Percentiles rank a stretch among this genome's conserved stretches.
Evolutionary conservation across 1,140 invertebrate species (phyloP).

Genomic region (Bradynema listronoti): DNA sequence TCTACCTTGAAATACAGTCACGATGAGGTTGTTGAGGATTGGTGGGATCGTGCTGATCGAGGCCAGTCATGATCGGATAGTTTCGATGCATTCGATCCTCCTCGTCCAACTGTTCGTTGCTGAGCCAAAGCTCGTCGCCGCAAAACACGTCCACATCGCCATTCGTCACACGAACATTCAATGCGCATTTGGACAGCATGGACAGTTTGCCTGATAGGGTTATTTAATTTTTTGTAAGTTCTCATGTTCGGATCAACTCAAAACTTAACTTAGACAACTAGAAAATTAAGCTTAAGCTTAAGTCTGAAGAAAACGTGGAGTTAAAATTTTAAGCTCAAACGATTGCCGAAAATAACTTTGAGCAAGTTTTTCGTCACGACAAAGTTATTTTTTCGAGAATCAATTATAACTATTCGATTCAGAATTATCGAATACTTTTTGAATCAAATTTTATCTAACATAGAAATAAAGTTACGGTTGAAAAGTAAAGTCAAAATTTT

Average conservation of each 20-base stretch:
- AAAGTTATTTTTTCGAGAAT: too few relatives aligned
- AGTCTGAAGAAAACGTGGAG: not conserved
- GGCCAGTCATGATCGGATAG: constrained; percentile 25
- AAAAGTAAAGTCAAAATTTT: too few relatives aligned
- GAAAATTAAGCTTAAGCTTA: not conserved
- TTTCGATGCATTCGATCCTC: constrained; percentile 32
- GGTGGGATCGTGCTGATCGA: constrained; percentile 38
- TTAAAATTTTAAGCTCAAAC: too few relatives aligned
- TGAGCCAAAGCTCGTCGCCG: constrained; percentile 38
- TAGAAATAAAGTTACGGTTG: too few relatives aligned
- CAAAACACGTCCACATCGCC: constrained; percentile 43
- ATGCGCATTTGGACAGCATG: constrained; percentile 42
- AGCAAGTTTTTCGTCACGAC: too few relatives aligned
- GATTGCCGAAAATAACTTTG: too few relatives aligned
- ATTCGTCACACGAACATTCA: constrained; percentile 37
- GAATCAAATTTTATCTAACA: too few relatives aligned
- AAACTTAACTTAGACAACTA: not conserved
- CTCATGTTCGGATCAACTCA: too few relatives aligned
- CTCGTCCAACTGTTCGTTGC: constrained; percentile 37
- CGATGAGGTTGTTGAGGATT: constrained; percentile 6
- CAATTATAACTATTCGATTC: too few relatives aligned
- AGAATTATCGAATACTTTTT: too few relatives aligned
- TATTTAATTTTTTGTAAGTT: too few relatives aligned
- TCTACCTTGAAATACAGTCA: constrained; percentile 40
- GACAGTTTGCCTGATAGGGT: too few relatives aligned